A percentile compares a stretch with the other conserved stretches of the same genome.
phyloP scores from a whole-genome alignment of 2,113 vertebrate genomes.

The Equus quagga region DNA sequence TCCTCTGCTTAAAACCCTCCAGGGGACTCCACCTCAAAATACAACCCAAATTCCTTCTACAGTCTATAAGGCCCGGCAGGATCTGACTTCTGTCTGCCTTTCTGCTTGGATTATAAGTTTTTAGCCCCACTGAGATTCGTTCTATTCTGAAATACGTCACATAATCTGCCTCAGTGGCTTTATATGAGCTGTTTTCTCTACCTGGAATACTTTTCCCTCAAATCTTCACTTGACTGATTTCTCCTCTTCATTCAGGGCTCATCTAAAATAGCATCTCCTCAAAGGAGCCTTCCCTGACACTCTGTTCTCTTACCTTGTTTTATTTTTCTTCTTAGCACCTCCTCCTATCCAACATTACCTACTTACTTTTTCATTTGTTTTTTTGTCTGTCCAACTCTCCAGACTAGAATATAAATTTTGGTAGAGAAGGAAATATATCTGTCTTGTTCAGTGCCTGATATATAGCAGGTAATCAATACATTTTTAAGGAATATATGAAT shows the following conservation, averaged over 20 bases:
- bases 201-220: not conserved
- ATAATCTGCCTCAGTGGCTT: not conserved
- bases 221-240: not conserved
- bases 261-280: constrained; percentile 16
- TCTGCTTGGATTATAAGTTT: not conserved
- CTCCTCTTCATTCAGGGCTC: constrained; percentile 20
- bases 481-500: not conserved
- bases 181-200: not conserved
- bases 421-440: not conserved
- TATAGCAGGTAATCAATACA: not conserved
- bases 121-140: not conserved
- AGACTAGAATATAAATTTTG: constrained; percentile 47
- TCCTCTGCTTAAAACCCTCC: not conserved
- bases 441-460: constrained; percentile 2
- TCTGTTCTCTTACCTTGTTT: not conserved
- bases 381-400: not conserved
- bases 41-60: constrained; percentile 1
- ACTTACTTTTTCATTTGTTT: not conserved
- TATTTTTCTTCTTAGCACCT: constrained; percentile 18
- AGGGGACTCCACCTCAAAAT: constrained; percentile 1
- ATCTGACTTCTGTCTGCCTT: not conserved
- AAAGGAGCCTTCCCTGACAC: not conserved
- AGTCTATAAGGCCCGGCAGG: not conserved
- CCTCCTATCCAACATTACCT: not conserved
- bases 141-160: not conserved